Conservation (phyloP, 2,888 invertebrate genomes). For the Trichogramma evanescens region DNA sequence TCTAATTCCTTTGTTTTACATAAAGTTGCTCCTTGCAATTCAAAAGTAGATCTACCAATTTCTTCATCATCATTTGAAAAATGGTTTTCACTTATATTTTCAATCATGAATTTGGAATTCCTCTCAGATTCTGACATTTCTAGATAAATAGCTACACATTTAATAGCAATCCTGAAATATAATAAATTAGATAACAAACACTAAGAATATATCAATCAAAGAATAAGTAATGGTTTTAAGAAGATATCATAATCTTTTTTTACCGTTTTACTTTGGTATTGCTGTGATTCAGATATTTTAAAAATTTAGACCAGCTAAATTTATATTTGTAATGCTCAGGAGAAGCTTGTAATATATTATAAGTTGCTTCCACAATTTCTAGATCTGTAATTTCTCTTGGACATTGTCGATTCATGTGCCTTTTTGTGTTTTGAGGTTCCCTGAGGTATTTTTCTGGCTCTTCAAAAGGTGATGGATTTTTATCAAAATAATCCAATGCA, state of each 20-base stretch:
- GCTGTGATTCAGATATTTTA: conserved; percentile 51
- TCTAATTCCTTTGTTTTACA: conserved; percentile 21
- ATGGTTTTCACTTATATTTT: too few species aligned
- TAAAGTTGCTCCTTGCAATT: background rate
- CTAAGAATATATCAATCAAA: background rate
- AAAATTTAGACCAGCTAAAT: conserved; percentile 73
- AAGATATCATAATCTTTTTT: conserved; percentile 23
- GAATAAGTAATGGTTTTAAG: background rate
- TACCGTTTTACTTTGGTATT: conserved; percentile 56
- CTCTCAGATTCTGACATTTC: conserved; percentile 56
- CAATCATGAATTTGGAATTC: background rate
- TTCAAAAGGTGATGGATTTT: conserved; percentile 58
- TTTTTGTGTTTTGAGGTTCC: conserved; percentile 24
- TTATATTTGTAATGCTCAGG: conserved; percentile 59
- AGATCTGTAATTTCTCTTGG: conserved; percentile 50
- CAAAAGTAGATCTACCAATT: too few species aligned
- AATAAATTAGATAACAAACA: background rate
- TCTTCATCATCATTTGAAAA: too few species aligned
- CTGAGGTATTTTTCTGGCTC: conserved; percentile 15
- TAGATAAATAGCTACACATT: conserved; percentile 57
- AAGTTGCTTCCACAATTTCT: conserved; percentile 58
- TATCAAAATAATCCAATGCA: conserved; percentile 63
- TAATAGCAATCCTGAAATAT: conserved; percentile 57
- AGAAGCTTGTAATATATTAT: conserved; percentile 56
- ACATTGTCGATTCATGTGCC: background rate